Percentiles rank a stretch among this genome's conserved stretches.
Evolutionary conservation across 2,797 vertebrate genomes (phyloP).

Genomic region (Epinephelus awoara): DNA sequence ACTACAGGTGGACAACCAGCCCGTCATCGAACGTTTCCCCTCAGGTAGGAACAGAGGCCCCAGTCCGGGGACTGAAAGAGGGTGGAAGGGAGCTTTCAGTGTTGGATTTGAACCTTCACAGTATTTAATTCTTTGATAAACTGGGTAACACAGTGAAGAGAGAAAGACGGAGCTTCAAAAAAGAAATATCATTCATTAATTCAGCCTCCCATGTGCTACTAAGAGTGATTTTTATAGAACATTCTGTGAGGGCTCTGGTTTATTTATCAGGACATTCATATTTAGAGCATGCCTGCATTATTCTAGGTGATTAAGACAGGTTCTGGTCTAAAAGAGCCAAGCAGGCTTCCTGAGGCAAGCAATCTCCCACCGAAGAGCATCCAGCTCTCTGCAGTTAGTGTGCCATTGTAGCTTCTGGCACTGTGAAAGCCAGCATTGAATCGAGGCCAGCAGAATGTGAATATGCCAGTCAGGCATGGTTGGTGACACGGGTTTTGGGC

Average conservation of each 20-base stretch:
- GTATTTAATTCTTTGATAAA: slow-evolving; percentile 21
- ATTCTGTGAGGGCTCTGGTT: slow-evolving; percentile 28
- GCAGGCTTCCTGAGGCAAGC: slow-evolving; percentile 50
- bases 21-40: slow-evolving; percentile 93
- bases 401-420: slow-evolving; percentile 50
- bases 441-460: slow-evolving; percentile 43
- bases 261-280: slow-evolving; percentile 62
- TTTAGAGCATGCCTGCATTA: slow-evolving; percentile 56
- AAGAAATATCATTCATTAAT: slow-evolving; percentile 23
- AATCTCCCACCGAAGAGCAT: slow-evolving; percentile 56
- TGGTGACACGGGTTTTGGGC: not conserved
- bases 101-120: slow-evolving; percentile 2
- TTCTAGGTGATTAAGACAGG: slow-evolving; percentile 61
- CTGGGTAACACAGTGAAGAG: slow-evolving; percentile 64
- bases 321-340: slow-evolving; percentile 55
- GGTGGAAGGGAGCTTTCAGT: not conserved
- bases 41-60: slow-evolving; percentile 87
- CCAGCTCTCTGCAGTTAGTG: slow-evolving; percentile 40
- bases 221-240: slow-evolving; percentile 28
- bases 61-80: not conserved
- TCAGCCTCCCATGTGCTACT: slow-evolving; percentile 13
- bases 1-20: slow-evolving; percentile 96
- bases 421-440: slow-evolving; percentile 30
- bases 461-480: slow-evolving; percentile 27
- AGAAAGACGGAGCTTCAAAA: slow-evolving; percentile 47